A percentile compares a stretch with the other conserved stretches of the same genome.
phyloP scores from a whole-genome alignment of 2,113 vertebrate species.

The Fulmarus glacialis region DNA sequence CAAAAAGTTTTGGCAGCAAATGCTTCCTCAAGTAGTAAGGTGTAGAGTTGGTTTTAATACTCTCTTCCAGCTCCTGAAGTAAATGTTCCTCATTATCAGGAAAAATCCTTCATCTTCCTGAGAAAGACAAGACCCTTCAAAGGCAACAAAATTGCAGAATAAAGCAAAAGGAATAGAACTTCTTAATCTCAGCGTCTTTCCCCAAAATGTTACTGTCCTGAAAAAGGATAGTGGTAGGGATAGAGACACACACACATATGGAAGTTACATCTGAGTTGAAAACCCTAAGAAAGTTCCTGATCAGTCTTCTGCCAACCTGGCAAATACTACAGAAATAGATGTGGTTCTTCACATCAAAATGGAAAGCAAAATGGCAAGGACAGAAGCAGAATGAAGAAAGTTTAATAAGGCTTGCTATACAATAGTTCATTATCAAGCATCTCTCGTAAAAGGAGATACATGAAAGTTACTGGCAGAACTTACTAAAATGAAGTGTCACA shows the following conservation, averaged over 20 bases:
- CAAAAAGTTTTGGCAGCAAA: neutral
- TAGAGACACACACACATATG: rapidly evolving
- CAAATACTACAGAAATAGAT: neutral
- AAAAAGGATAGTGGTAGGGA: neutral
- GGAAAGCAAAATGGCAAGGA: neutral
- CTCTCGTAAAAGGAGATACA: neutral
- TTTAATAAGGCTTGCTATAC: neutral
- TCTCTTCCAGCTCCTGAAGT: neutral
- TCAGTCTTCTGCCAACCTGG: neutral
- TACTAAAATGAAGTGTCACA: neutral
- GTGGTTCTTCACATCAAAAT: neutral
- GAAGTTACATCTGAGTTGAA: neutral
- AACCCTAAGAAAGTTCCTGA: neutral
- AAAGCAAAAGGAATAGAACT: neutral
- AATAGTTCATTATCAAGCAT: neutral
- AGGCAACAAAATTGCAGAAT: neutral
- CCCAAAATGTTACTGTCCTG: neutral
- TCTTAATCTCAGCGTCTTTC: neutral
- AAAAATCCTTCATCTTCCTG: neutral
- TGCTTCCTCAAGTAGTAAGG: neutral
- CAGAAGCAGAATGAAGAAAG: neutral
- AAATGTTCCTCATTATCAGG: neutral
- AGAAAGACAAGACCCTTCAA: neutral
- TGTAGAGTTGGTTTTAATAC: neutral
- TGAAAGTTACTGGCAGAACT: neutral